Evolutionary conservation across 2,113 vertebrate species (phyloP), one percentile per base, ranked within the genome.

Genomic region (Holacanthus passer): DNA sequence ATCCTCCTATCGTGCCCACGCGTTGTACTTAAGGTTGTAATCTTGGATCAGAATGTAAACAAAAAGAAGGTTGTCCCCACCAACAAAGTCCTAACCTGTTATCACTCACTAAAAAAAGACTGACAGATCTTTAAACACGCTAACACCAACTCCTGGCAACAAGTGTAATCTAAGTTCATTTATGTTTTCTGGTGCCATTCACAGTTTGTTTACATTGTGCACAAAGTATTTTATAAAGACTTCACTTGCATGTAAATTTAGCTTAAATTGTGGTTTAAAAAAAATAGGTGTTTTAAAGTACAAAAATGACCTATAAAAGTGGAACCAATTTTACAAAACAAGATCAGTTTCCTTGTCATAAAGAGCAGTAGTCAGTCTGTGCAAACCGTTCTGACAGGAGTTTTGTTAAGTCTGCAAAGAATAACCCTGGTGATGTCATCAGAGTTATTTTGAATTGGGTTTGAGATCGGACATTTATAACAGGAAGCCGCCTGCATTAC

Each of bases 141-240:
- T 55, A 10, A 56, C n/a, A n/a, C 10, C 29, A 50, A 53, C 41
- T 31, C 37, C 16, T 20, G 59, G 50, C 31, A 64, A 6, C 56
- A 24, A 1, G 69, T 63, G n/a, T 31, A 65, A 74, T 69, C 43
- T 12, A n/a, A 69, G 7, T 62, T 65, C 45, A 73, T 53, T 73
- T 37, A 81, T 31, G 22, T 47, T 31, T 66, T 37, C 14, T 20
- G 41, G 17, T 45, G 45, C 14, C n/a, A 19, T 31, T 68, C 37
- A 81, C 19, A 6, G 45, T 56, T 68, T 53, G 56, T 77, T 83
- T 77, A 32, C 67, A 75, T 67, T 55, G 31, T 66, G 56, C 14
- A n/a, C n/a, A 58, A 14, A 4, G 17, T 31, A 58, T 17, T 65
- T 71, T 60, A 65, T 24, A 10, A 0, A 70, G 16, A 41, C 12